Evolutionary conservation across 2,888 invertebrate genomes (phyloP).

Genomic region (Priocnemis perturbator): DNA sequence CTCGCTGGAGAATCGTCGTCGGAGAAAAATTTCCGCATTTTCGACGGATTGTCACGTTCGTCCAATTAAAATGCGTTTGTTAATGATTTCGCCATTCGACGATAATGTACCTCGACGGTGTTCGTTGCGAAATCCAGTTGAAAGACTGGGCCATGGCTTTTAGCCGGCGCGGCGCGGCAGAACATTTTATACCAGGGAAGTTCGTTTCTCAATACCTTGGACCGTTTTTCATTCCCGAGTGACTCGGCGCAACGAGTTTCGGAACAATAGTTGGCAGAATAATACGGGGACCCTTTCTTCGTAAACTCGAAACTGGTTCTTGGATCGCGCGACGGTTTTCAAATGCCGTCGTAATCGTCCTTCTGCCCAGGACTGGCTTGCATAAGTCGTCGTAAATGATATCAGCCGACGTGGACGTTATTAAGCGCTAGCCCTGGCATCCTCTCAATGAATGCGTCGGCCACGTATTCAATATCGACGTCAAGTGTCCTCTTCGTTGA

Average conservation of each 20-base stretch:
- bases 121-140: neutral
- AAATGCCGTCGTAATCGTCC: slow-evolving; percentile 32
- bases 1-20: too few species aligned
- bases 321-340: slow-evolving; percentile 32
- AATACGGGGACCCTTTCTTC: slow-evolving; percentile 46
- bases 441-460: neutral
- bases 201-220: slow-evolving; percentile 44
- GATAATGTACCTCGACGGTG: neutral
- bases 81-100: neutral
- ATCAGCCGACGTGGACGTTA: too few species aligned
- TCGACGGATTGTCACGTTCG: too few species aligned
- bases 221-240: slow-evolving; percentile 44
- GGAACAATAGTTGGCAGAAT: slow-evolving; percentile 48
- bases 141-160: neutral
- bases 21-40: too few species aligned
- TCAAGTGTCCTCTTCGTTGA: too few species aligned
- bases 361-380: slow-evolving; percentile 6
- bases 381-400: slow-evolving; percentile 23
- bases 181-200: slow-evolving; percentile 35
- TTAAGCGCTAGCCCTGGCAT: neutral
- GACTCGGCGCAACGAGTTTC: slow-evolving; percentile 45
- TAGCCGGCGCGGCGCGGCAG: slow-evolving; percentile 15
- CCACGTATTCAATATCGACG: too few species aligned
- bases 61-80: slow-evolving; percentile 23
- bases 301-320: slow-evolving; percentile 44